Evolutionary conservation across 1,140 invertebrate genomes (phyloP).

Genomic region (Gryon sp.): DNA sequence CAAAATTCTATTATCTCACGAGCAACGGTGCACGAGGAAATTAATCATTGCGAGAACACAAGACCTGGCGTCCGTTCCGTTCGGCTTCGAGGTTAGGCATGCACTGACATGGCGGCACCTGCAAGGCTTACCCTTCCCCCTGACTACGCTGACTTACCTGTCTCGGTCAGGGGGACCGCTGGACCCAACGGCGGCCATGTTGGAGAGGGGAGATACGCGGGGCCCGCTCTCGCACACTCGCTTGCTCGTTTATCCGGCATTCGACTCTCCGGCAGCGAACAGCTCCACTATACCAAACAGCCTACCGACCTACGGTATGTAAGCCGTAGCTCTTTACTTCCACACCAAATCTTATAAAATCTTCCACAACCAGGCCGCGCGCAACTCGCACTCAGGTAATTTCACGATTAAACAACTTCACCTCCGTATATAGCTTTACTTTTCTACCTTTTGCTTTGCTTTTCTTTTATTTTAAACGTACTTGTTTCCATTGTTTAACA

Average conservation of each 20-base stretch:
- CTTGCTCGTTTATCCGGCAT: slow-evolving; percentile 51
- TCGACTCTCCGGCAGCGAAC: slow-evolving; percentile 57
- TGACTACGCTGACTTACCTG: slow-evolving; percentile 65
- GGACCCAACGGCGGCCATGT: slow-evolving; percentile 76
- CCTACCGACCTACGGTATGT: slow-evolving; percentile 65
- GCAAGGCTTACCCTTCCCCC: slow-evolving; percentile 74
- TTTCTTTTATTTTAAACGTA: too few relatives aligned
- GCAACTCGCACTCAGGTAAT: not conserved
- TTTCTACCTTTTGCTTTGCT: too few relatives aligned
- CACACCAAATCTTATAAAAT: slow-evolving; percentile 44
- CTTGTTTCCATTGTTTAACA: too few relatives aligned
- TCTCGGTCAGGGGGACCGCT: slow-evolving; percentile 69
- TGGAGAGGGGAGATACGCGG: slow-evolving; percentile 73
- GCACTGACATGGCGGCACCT: slow-evolving; percentile 80
- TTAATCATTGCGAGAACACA: slow-evolving; percentile 52
- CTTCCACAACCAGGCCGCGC: slow-evolving; percentile 2
- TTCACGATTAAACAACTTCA: slow-evolving; percentile 7
- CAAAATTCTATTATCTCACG: not conserved
- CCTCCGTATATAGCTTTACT: not conserved
- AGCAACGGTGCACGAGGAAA: slow-evolving; percentile 47
- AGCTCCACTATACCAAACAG: slow-evolving; percentile 55
- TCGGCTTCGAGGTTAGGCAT: slow-evolving; percentile 77
- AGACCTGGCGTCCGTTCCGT: slow-evolving; percentile 72
- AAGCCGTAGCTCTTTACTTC: slow-evolving; percentile 66
- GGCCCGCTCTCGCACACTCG: slow-evolving; percentile 31